These are phyloP conservation scores for Amblyjoppa proteus DNA, from an alignment of 2,888 invertebrate species.

Conservation along the genomic window DNA sequence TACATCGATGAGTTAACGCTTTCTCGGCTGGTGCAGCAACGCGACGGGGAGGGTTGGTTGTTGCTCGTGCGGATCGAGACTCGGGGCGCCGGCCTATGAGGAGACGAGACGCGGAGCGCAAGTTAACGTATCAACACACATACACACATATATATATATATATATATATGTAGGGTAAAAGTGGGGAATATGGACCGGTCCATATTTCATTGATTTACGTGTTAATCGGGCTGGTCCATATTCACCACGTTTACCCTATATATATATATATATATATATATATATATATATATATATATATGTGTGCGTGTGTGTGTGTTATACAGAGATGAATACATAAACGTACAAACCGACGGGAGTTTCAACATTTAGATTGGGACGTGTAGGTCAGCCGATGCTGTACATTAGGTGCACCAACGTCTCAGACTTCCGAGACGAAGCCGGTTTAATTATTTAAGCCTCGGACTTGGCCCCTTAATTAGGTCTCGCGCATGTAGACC, in stretches of 20 bases:
- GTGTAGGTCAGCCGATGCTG: neutral
- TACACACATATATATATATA: neutral
- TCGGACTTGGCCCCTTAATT: slow-evolving; percentile 61
- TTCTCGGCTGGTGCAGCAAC: slow-evolving; percentile 26
- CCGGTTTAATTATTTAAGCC: slow-evolving; percentile 60
- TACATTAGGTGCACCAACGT: neutral
- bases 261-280: too few relatives aligned
- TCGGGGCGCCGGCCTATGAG: slow-evolving; percentile 23
- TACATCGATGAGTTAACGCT: slow-evolving; percentile 66
- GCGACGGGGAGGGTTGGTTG: slow-evolving; percentile 18
- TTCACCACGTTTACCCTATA: too few relatives aligned
- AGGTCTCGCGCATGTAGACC: slow-evolving; percentile 39
- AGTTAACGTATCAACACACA: slow-evolving; percentile 42
- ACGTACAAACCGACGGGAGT: slow-evolving; percentile 33
- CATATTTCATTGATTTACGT: too few relatives aligned
- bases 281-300: too few relatives aligned
- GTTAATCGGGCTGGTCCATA: too few relatives aligned
- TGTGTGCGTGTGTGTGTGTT: too few relatives aligned
- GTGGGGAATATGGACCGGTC: too few relatives aligned
- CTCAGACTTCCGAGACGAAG: slow-evolving; percentile 41
- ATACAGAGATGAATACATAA: slow-evolving; percentile 33
- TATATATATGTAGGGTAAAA: too few relatives aligned
- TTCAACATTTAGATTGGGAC: neutral
- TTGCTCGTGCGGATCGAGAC: slow-evolving; percentile 49
- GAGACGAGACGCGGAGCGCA: slow-evolving; percentile 46